Conservation (phyloP, 1,140 invertebrate species). For the Sinella curviseta region DNA sequence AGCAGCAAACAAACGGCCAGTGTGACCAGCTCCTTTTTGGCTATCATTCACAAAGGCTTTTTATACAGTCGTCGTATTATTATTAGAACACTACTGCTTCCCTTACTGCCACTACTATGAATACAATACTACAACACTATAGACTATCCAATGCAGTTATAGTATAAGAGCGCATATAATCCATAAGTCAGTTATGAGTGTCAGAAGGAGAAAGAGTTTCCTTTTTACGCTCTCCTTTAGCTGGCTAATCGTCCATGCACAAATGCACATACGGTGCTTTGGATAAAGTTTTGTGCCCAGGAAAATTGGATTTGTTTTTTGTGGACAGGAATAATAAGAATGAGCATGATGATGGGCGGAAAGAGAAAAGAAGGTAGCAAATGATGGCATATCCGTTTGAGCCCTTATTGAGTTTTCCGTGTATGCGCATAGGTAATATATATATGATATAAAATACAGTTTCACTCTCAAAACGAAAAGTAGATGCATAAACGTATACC, state of each 20-base stretch:
- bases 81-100: no score
- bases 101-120: no score
- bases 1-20: background rate
- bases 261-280: slow-evolving; percentile 3
- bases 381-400: background rate
- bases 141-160: no score
- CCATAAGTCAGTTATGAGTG: background rate
- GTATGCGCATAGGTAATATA: no score
- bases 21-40: background rate
- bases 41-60: no score
- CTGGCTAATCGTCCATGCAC: slow-evolving; percentile 22
- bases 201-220: no score
- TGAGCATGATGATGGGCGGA: background rate
- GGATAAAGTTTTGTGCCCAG: background rate
- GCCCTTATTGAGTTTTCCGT: no score
- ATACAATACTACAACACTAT: background rate
- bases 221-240: background rate
- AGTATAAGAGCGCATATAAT: background rate
- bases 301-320: slow-evolving; percentile 17
- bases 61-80: no score
- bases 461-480: no score
- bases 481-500: no score
- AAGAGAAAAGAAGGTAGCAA: background rate
- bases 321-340: background rate
- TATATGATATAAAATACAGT: no score